Percentiles rank a stretch among this genome's conserved stretches.
These are phyloP conservation scores for Apodemia duryi DNA, from an alignment of 2,888 invertebrate genomes.

Conservation along the genomic window DNA sequence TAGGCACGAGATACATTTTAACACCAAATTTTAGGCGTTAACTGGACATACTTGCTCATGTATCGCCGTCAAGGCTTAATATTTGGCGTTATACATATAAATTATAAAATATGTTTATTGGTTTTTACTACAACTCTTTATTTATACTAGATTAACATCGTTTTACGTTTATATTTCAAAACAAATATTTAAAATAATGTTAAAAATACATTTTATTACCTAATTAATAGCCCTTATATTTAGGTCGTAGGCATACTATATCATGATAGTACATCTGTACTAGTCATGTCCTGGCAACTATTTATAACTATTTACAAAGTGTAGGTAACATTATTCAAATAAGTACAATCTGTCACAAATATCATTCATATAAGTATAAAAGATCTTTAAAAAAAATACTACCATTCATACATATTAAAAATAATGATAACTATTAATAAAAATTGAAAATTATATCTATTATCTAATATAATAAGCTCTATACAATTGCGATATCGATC, in stretches of 20 bases:
- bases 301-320: conserved; percentile 13
- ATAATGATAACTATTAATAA: conserved; percentile 1
- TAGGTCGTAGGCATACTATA: not conserved
- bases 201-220: conserved; percentile 9
- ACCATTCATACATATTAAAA: conserved; percentile 8
- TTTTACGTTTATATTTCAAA: not conserved
- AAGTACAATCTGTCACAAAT: conserved; percentile 12
- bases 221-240: conserved; percentile 11
- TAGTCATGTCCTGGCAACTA: not conserved
- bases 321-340: conserved; percentile 14
- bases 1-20: not conserved
- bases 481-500: conserved; percentile 1
- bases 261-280: conserved; percentile 8
- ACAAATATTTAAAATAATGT: conserved; percentile 3
- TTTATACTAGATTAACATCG: conserved; percentile 5
- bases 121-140: not conserved
- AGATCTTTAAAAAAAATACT: conserved; percentile 10
- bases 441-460: conserved; percentile 6
- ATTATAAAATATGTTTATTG: not conserved
- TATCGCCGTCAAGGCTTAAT: not conserved
- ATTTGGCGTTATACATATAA: not conserved
- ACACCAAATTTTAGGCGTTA: not conserved
- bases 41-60: not conserved
- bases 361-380: conserved; percentile 8
- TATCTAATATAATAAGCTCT: conserved; percentile 13